Percentiles rank a stretch among this genome's conserved stretches.
These are phyloP conservation scores for Trichonephila inaurata DNA, from an alignment of 1,140 invertebrate genomes.

Conservation along the genomic window DNA sequence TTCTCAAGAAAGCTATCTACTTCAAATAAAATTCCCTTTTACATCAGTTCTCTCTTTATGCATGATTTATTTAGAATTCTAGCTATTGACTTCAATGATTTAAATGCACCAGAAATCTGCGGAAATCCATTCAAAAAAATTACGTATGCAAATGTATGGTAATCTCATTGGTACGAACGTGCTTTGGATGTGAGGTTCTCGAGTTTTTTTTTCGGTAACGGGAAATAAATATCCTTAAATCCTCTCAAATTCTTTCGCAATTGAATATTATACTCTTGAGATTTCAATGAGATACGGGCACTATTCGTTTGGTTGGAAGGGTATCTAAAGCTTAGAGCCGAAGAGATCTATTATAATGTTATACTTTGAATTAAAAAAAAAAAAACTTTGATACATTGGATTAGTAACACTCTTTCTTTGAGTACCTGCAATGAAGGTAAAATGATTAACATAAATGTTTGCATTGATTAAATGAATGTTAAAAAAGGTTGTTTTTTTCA, in stretches of 20 bases:
- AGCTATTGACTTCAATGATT: slow-evolving; percentile 37
- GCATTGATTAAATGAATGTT: no score
- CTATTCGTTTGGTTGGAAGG: neutral
- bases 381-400: no score
- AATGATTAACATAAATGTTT: no score
- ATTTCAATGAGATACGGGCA: neutral
- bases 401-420: no score
- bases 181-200: neutral
- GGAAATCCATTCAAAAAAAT: slow-evolving; percentile 36
- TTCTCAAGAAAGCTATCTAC: neutral
- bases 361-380: neutral
- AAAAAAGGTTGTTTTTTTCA: no score
- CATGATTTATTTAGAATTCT: slow-evolving; percentile 10
- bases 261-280: slow-evolving; percentile 36
- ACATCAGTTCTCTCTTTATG: neutral
- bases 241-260: slow-evolving; percentile 6
- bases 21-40: neutral
- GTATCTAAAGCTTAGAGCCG: neutral
- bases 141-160: slow-evolving; percentile 35
- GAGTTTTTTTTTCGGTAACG: neutral
- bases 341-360: neutral
- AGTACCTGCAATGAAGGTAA: no score
- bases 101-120: slow-evolving; percentile 4
- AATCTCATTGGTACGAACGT: neutral
- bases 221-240: slow-evolving; percentile 45